Conservation (phyloP, 2,113 vertebrate species). For the Proterorhinus semilunaris region DNA sequence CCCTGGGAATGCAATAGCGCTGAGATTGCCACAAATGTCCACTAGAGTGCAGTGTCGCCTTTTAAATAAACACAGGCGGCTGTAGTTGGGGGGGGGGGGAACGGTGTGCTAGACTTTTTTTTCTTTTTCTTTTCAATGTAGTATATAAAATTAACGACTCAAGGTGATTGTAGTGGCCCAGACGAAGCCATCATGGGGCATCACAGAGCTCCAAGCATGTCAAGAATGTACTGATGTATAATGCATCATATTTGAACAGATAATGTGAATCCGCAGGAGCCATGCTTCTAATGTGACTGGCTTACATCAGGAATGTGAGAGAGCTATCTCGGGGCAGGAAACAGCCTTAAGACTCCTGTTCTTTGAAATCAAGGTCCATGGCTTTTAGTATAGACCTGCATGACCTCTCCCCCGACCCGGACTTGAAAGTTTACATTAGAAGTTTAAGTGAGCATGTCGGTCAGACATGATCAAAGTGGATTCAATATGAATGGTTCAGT, state of each 20-base stretch:
- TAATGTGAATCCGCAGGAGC: neutral
- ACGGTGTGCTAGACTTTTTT: too few relatives aligned
- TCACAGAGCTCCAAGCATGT: neutral
- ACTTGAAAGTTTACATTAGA: slow-evolving; percentile 53
- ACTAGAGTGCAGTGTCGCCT: slow-evolving; percentile 55
- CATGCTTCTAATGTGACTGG: neutral
- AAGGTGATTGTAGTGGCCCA: neutral
- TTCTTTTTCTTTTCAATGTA: neutral
- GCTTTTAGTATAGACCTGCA: slow-evolving; percentile 26
- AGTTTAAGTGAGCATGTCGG: slow-evolving; percentile 36
- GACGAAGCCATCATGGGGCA: too few relatives aligned
- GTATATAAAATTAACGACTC: neutral
- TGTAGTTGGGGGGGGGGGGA: too few relatives aligned
- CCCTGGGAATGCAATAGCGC: neutral
- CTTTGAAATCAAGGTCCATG: slow-evolving; percentile 47
- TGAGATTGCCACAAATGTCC: slow-evolving; percentile 17
- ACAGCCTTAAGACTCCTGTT: slow-evolving; percentile 20
- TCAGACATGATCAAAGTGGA: slow-evolving; percentile 47
- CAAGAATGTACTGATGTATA: neutral
- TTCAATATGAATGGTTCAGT: slow-evolving; percentile 40
- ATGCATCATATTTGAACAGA: neutral
- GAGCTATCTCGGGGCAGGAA: slow-evolving; percentile 6
- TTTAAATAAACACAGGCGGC: neutral
- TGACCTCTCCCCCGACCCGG: slow-evolving; percentile 53
- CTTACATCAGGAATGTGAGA: slow-evolving; percentile 24